Percentiles rank a stretch among this genome's conserved stretches.
These are phyloP conservation scores for Lasioglossum zephyrum DNA, from an alignment of 2,888 invertebrate species.

Conservation along the genomic window DNA sequence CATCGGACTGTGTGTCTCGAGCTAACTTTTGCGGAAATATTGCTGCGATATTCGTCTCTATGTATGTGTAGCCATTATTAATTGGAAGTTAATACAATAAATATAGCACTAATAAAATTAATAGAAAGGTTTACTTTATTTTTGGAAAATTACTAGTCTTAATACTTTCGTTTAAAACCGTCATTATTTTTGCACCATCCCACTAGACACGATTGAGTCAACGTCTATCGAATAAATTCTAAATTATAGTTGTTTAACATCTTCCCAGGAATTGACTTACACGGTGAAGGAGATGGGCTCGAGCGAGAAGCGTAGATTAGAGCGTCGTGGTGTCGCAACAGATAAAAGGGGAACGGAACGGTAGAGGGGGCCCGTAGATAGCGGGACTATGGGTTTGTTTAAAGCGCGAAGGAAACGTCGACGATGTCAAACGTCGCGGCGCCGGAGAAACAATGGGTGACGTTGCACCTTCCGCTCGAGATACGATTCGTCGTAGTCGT, in stretches of 20 bases:
- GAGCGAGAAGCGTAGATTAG: background rate
- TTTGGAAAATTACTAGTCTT: no score
- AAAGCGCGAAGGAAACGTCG: slow-evolving; percentile 82
- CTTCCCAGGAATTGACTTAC: background rate
- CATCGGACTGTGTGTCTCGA: background rate
- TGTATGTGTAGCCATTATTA: background rate
- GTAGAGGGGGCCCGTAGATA: slow-evolving; percentile 17
- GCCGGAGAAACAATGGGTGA: slow-evolving; percentile 79
- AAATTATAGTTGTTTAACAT: background rate
- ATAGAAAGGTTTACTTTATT: background rate
- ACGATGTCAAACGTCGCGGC: slow-evolving; percentile 79
- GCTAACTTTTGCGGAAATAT: background rate
- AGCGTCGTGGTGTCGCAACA: background rate
- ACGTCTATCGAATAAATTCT: background rate
- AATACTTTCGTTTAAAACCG: background rate
- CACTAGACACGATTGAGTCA: background rate
- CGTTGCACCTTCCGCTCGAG: slow-evolving; percentile 81
- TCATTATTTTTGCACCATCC: background rate
- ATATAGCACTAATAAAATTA: background rate
- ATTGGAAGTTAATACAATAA: background rate
- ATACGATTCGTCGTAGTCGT: slow-evolving; percentile 78
- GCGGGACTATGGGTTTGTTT: slow-evolving; percentile 62
- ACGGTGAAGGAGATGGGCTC: background rate
- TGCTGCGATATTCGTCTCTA: background rate
- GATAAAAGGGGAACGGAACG: slow-evolving; percentile 30